These are phyloP conservation scores for Montipora cactus DNA, from an alignment of 64 coral and sea anemone species.

Conservation along the genomic window DNA sequence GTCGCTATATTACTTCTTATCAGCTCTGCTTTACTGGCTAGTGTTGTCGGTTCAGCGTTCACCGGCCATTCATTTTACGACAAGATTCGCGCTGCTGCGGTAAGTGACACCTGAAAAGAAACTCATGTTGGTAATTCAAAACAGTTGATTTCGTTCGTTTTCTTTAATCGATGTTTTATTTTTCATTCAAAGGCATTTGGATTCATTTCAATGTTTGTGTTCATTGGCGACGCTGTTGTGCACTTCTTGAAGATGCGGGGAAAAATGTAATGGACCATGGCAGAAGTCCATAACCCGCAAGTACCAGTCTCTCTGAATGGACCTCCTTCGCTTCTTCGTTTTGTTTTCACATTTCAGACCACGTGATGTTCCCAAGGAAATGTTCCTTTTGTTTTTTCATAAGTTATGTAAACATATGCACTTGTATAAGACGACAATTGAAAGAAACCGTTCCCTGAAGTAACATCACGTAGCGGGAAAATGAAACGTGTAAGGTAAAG, in stretches of 20 bases:
- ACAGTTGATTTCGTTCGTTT: background rate
- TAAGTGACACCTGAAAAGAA: background rate
- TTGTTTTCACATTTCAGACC: no score
- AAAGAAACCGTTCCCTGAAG: no score
- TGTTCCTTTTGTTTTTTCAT: no score
- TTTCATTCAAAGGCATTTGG: slow-evolving; percentile 19
- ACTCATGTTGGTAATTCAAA: no score
- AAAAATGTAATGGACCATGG: slow-evolving; percentile 3
- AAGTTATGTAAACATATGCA: no score
- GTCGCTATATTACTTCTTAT: slow-evolving; percentile 47
- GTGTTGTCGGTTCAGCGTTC: background rate
- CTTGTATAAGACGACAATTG: no score
- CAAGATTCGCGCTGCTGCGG: background rate
- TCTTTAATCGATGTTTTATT: background rate
- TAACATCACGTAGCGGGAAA: no score
- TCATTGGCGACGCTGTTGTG: slow-evolving; percentile 24
- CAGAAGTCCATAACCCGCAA: no score
- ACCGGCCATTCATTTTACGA: background rate
- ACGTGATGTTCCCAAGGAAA: no score
- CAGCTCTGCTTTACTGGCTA: slow-evolving; percentile 40
- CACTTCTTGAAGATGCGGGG: background rate
- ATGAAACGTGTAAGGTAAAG: no score
- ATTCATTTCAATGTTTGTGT: slow-evolving; percentile 31
- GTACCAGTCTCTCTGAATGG: no score
- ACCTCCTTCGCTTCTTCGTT: no score